A percentile compares a stretch with the other conserved stretches of the same genome.
phyloP scores from a whole-genome alignment of 2,113 vertebrate genomes.

The Perccottus glenii region DNA sequence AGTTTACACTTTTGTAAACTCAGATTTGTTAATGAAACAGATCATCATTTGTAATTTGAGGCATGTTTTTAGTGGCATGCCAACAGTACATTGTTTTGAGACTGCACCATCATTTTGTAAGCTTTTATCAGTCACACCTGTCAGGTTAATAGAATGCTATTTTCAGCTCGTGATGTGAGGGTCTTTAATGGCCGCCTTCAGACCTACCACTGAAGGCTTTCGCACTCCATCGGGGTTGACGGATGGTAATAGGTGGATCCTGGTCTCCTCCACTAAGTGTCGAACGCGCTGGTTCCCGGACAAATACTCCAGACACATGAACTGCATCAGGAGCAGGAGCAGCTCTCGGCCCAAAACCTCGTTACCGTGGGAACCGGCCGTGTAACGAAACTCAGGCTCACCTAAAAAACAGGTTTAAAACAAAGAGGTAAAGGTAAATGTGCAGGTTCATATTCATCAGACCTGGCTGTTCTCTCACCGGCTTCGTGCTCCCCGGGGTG shows the following conservation, averaged over 20 bases:
- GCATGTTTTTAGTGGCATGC: too few relatives aligned
- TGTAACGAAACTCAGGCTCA: conserved; percentile 96
- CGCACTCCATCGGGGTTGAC: conserved; percentile 95
- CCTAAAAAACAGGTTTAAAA: conserved; percentile 71
- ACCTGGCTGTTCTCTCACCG: conserved; percentile 81
- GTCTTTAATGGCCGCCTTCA: conserved; percentile 47
- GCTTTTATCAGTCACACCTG: conserved; percentile 23
- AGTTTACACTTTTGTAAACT: too few relatives aligned
- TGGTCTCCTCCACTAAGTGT: conserved; percentile 88
- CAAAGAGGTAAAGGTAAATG: neutral
- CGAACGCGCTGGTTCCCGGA: conserved; percentile 85
- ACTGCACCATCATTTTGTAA: conserved; percentile 6
- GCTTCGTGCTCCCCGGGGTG: conserved; percentile 96
- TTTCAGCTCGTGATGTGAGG: conserved; percentile 30
- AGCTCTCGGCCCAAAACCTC: conserved; percentile 95
- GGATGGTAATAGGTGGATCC: conserved; percentile 93
- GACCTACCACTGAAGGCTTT: conserved; percentile 89
- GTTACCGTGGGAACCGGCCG: conserved; percentile 93
- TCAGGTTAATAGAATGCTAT: conserved; percentile 22
- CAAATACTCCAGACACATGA: conserved; percentile 94
- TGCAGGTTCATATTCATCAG: neutral
- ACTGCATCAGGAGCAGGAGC: conserved; percentile 92
- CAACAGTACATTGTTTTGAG: neutral
- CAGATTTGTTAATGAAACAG: too few relatives aligned
- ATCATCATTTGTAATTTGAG: too few relatives aligned